Evolutionary conservation across 2,113 vertebrate genomes (phyloP).

Genomic region (Equus quagga): DNA sequence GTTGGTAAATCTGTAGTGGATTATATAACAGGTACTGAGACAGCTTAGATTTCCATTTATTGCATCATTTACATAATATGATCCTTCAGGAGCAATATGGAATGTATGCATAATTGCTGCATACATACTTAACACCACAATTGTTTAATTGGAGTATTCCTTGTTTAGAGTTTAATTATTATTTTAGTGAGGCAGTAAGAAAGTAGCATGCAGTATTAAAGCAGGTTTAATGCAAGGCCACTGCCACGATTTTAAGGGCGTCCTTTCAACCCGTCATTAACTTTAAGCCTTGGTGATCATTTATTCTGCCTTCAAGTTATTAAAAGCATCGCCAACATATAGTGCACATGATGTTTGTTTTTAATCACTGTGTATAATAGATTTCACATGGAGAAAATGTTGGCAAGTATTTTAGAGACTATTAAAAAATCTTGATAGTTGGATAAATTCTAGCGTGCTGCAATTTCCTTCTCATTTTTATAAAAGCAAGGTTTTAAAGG

Average conservation of each 20-base stretch:
- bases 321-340: slow-evolving; percentile 43
- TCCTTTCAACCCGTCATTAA: slow-evolving; percentile 55
- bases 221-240: slow-evolving; percentile 8
- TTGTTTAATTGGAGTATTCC: neutral
- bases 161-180: slow-evolving; percentile 54
- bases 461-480: slow-evolving; percentile 57
- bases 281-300: slow-evolving; percentile 41
- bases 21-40: neutral
- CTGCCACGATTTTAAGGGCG: slow-evolving; percentile 20
- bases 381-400: slow-evolving; percentile 46
- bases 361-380: slow-evolving; percentile 63
- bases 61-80: slow-evolving; percentile 1
- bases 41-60: neutral
- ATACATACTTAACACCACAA: neutral
- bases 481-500: slow-evolving; percentile 57
- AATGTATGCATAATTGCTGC: neutral
- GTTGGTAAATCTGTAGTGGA: neutral
- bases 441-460: slow-evolving; percentile 42
- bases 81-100: slow-evolving; percentile 1
- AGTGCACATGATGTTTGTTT: slow-evolving; percentile 59
- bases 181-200: neutral
- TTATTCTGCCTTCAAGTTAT: slow-evolving; percentile 57
- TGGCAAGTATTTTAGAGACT: slow-evolving; percentile 68
- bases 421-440: slow-evolving; percentile 54
- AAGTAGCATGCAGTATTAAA: neutral